Conservation (phyloP, 2,797 vertebrate genomes). For the Gadopsis marmoratus region DNA sequence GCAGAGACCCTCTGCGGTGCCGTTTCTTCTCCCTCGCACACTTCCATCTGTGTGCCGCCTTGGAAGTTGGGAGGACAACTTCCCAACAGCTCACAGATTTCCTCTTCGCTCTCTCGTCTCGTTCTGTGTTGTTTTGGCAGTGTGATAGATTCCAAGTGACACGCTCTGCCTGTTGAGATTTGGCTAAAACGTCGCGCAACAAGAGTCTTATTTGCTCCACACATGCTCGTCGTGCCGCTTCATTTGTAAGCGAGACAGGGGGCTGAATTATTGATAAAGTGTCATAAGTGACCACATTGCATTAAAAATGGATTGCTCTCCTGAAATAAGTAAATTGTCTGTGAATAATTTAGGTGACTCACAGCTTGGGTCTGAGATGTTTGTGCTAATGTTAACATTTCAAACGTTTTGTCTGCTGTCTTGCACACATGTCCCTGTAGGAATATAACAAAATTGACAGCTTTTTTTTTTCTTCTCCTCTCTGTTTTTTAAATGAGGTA, state of each 20-base stretch:
- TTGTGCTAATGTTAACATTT: slow-evolving; percentile 82
- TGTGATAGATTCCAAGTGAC: slow-evolving; percentile 52
- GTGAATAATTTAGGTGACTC: slow-evolving; percentile 80
- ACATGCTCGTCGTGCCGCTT: slow-evolving; percentile 25
- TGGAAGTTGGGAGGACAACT: slow-evolving; percentile 36
- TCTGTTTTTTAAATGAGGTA: slow-evolving; percentile 43
- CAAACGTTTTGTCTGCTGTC: slow-evolving; percentile 65
- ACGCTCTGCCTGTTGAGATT: slow-evolving; percentile 42
- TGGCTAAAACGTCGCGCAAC: slow-evolving; percentile 2
- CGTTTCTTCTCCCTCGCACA: neutral
- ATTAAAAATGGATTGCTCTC: slow-evolving; percentile 82
- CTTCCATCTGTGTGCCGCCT: slow-evolving; percentile 38
- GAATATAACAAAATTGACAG: slow-evolving; percentile 32
- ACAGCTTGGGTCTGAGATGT: slow-evolving; percentile 65
- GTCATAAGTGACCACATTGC: slow-evolving; percentile 79
- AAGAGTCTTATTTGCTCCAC: slow-evolving; percentile 44
- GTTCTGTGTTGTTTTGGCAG: slow-evolving; percentile 19
- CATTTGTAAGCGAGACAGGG: slow-evolving; percentile 72
- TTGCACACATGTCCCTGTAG: slow-evolving; percentile 58
- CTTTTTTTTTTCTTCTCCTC: slow-evolving; percentile 1
- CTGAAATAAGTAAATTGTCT: slow-evolving; percentile 82
- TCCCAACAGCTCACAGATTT: slow-evolving; percentile 31
- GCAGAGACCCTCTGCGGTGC: neutral
- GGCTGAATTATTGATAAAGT: slow-evolving; percentile 79
- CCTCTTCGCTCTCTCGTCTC: neutral